A percentile compares a stretch with the other conserved stretches of the same genome.
Conservation (phyloP, 2,797 vertebrate genomes). For the Microhierax caerulescens region DNA sequence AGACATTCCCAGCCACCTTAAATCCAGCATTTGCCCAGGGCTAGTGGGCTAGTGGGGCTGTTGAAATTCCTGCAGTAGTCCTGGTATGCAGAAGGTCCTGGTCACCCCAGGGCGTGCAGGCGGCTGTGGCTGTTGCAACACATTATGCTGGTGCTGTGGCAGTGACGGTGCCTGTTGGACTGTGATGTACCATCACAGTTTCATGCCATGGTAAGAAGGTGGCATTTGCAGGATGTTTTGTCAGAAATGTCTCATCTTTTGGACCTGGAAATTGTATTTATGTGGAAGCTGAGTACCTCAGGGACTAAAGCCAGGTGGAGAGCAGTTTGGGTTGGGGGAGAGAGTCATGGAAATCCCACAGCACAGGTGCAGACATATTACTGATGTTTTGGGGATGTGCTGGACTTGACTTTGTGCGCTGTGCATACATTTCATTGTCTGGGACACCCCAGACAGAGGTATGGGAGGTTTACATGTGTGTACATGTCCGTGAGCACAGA, state of each 20-base stretch:
- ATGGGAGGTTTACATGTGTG: background rate
- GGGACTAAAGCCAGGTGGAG: background rate
- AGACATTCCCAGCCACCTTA: background rate
- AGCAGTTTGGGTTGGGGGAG: background rate
- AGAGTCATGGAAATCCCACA: background rate
- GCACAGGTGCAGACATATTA: background rate
- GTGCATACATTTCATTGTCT: background rate
- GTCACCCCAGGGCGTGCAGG: fast-evolving
- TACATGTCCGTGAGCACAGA: fast-evolving
- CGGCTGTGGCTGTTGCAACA: background rate
- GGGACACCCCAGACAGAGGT: background rate
- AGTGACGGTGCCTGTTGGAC: fast-evolving
- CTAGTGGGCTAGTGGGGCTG: background rate
- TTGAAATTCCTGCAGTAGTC: background rate
- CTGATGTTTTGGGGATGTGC: background rate
- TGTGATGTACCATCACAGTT: fast-evolving
- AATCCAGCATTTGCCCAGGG: background rate
- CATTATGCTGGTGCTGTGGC: fast-evolving
- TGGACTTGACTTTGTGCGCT: background rate
- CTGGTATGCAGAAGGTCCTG: background rate
- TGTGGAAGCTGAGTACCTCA: background rate
- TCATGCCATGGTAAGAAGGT: fast-evolving
- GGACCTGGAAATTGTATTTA: background rate
- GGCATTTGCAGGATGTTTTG: background rate
- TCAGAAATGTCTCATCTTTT: background rate